Evolutionary conservation across 2,113 vertebrate genomes (phyloP), one percentile per base, ranked within the genome.

Genomic region (Andinoacara biseriatus): DNA sequence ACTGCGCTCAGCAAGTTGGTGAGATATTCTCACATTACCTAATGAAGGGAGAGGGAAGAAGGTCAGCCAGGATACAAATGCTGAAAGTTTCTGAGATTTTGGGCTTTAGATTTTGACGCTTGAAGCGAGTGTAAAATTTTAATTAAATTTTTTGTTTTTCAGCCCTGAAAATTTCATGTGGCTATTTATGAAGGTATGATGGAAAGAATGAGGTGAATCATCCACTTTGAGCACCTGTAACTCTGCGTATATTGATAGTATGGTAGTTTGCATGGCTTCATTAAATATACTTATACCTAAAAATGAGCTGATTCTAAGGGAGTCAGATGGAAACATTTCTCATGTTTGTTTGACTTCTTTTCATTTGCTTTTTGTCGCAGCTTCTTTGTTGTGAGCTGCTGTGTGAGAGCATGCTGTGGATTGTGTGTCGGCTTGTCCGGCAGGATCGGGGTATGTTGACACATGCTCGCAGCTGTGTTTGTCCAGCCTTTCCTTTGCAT

Each of bases 401-500:
- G 3, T 2, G 22, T 18, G 14, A 67, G 14, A 43, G 8, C 17
- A 13, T 1, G 1, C 0, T 6, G 38, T 67, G 62, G 54, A 75
- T 13, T 57, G 35, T 40, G 56, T 43, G 56, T 58, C 33, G 3
- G 17, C 17, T 24, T 11, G 38, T 46, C 74, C 38, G 0, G 57
- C 11, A 29, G 46, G 60, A 33, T 62, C 59, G 18, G 24, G 43
- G 14, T 62, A 5, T 13, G 14, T 18, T 46, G 17, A 52, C 56
- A 7, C 29, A 40, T 56, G 60, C 74, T 61, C 46, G 20, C 57
- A 79, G 76, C 76, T 74, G 76, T 17, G 3, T 80, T 52, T 46
- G 58, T 58, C n/a, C 58, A 3, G 9, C 33, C 3, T 52, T 58
- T 67, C 3, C 8, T 6, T 29, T 40, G 14, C 18, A 58, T 58